Base-by-base conservation (phyloP, 2,113 vertebrate genomes). In the Sus scrofa region DNA sequence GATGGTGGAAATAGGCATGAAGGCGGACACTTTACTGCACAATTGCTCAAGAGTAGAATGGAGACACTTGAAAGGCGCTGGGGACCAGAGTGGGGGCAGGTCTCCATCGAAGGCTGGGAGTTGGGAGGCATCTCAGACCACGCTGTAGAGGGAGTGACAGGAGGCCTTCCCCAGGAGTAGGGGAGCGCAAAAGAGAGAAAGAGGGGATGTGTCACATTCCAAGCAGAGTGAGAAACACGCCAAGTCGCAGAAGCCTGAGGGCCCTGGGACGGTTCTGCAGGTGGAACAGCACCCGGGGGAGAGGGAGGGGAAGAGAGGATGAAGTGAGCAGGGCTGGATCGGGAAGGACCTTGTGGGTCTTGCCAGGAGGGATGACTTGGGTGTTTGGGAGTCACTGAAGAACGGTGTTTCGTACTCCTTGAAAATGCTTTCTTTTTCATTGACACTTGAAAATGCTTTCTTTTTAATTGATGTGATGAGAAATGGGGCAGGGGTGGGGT, bases 261-360 rank as follows among this genome's bases (percentile, higher is more conserved):
- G 27, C 52, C 6, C 22, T 1, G 8, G 54, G 18, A 4, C 15
- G 63, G 19, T 37, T 60, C 15, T 70, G 26, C 24, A 27, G 24
- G 14, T 32, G 18, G 34, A 14, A 4, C 10, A 2, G 86, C 16
- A 0, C 34, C 13, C 1, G 9, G 7, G 32, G 12, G 1, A 13
- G 37, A 22, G 27, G 22, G 7, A 2, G 14, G 13, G 4, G 78
- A 14, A 32, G 71, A 27, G 22, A n/a, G 8, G 56, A 54, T 1
- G 50, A n/a, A 16, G 3, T 13, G 54, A 86, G 30, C n/a, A 14
- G 70, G 15, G 11, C 32, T 11, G 0, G 7, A 5, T 78, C 56
- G 11, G 39, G 18, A 81, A 37, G 34, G 20, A 65, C 27, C 7
- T 6, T 2, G 6, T 11, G 56, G 3, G 52, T 62, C 39, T 50